Conservation (phyloP, 2,888 invertebrate genomes). For the Watsonalla binaria region DNA sequence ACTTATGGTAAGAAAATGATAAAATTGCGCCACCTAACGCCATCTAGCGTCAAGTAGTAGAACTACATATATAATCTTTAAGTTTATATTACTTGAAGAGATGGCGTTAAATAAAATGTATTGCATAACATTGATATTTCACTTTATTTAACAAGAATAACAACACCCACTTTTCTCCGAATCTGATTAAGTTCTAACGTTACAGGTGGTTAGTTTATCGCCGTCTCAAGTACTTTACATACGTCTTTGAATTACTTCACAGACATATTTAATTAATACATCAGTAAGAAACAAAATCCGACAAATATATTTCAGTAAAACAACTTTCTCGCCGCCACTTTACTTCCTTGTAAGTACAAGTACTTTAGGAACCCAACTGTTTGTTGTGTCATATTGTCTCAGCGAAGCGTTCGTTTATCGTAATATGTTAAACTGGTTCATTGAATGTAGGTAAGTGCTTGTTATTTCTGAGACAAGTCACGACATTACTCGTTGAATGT, state of each 20-base stretch:
- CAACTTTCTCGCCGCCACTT: conserved; percentile 13
- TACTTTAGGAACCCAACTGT: not conserved
- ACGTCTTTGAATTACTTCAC: no score
- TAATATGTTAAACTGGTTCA: conserved; percentile 1
- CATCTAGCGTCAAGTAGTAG: conserved; percentile 6
- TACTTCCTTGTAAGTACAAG: conserved; percentile 20
- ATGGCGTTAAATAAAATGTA: not conserved
- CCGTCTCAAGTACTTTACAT: no score
- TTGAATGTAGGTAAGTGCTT: no score
- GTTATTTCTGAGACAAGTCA: no score
- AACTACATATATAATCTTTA: no score
- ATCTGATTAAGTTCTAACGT: no score
- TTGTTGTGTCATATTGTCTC: conserved; percentile 13
- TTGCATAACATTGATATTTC: not conserved
- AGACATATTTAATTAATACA: no score
- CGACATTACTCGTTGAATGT: no score
- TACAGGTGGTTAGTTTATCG: no score
- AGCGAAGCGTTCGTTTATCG: conserved; percentile 14
- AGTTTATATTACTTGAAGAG: not conserved
- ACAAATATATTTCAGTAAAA: not conserved
- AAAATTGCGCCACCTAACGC: conserved; percentile 15
- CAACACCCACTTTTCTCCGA: no score
- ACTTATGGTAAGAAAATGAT: conserved; percentile 5
- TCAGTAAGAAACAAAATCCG: no score
- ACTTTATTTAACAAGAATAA: no score